Evolutionary conservation across 2,797 vertebrate species (phyloP), one percentile per base, ranked within the genome.

Genomic region (Miichthys miiuy): DNA sequence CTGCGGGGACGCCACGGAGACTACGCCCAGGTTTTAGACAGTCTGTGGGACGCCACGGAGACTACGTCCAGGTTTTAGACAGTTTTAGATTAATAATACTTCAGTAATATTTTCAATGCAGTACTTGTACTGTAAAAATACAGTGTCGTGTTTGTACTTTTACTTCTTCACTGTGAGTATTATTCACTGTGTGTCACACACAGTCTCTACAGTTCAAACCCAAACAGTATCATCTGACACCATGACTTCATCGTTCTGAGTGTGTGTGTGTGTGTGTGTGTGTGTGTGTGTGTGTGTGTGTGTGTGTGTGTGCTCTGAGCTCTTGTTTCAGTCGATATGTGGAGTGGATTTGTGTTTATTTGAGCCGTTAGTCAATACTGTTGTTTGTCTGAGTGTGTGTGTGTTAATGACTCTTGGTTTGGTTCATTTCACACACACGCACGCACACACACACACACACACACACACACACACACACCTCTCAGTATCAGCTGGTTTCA

Each of bases 361-460:
- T 86, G 87, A 90, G 84, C 68, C 76, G 76, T 87, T 69, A 81
- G 72, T 88, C 86, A 69, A 91, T 89, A 85, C 18, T 41, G 56
- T 62, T 80, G 81, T 67, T 46, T 80, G 72, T 79, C 52, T 83
- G 66, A 13, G 41, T 50, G 27, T 14, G 21, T 27, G 17, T 46
- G 50, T 65, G 17, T n/a, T 48, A 27, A 65, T 34, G 62, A 18
- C 42, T 27, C 42, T 63, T 10, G 2, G 42, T 48, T 30, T 27
- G 20, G 38, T 46, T 25, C 21, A 62, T 23, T 44, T 46, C 13
- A 25, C 25, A 25, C 14, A 14, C 38, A 21, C 18, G n/a, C 52
- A 25, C 52, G 13, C 50, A 23, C 16, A 1, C 54, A 4, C 14
- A 5, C 61, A 12, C 42, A 18, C 61, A 48, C 50, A 57, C 68